Conservation (phyloP, 2,113 vertebrate genomes). For the Dasyurus viverrinus region DNA sequence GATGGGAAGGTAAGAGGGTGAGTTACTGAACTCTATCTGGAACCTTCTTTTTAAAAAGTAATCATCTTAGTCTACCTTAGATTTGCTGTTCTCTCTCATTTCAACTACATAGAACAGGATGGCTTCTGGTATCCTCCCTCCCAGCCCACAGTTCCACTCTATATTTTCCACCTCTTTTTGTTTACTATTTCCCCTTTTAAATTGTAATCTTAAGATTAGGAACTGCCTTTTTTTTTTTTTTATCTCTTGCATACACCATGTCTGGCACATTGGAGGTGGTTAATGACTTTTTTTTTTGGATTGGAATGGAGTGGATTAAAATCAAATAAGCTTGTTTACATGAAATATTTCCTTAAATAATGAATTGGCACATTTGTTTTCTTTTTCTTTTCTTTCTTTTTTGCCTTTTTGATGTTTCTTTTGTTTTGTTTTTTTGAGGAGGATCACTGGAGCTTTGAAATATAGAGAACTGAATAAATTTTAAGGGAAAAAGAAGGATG, state of each 20-base stretch:
- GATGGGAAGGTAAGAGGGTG: neutral
- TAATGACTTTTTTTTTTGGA: neutral
- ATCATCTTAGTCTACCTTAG: neutral
- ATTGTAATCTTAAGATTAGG: neutral
- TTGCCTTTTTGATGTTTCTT: neutral
- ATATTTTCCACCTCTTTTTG: neutral
- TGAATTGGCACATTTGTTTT: neutral
- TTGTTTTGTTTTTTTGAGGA: neutral
- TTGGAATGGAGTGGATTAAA: neutral
- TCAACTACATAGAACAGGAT: neutral
- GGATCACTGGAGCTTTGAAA: neutral
- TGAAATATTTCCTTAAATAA: neutral
- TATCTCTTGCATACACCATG: neutral
- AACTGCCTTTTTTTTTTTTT: neutral
- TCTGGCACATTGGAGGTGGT: neutral
- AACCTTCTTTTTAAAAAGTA: neutral
- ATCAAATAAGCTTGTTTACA: neutral
- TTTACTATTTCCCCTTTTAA: neutral
- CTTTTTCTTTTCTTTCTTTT: neutral
- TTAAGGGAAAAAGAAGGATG: neutral
- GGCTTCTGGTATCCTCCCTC: neutral
- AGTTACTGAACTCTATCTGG: neutral
- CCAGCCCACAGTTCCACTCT: neutral
- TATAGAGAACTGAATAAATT: neutral
- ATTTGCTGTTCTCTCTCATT: too few species aligned